Evolutionary conservation across 2,113 vertebrate species (phyloP), one percentile per base, ranked within the genome.

Genomic region (Phyllopteryx taeniolatus): DNA sequence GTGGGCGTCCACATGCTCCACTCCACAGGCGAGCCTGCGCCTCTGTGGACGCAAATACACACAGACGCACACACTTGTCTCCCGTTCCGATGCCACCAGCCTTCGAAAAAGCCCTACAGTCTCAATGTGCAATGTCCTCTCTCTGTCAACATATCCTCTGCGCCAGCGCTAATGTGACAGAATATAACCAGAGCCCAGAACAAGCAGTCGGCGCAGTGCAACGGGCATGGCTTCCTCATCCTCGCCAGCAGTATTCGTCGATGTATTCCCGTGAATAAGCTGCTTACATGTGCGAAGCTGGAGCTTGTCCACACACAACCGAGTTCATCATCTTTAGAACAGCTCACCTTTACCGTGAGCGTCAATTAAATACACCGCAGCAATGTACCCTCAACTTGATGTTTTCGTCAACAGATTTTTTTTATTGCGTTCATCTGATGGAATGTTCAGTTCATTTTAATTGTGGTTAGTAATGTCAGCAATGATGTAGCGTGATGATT

Each of bases 1-100:
- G 89, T 90, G 91, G 87, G 90, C 83, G 87, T 90, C 91, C 89
- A 91, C 90, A 92, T 90, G 88, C 86, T 85, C 83, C 42, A 60
- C 84, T 92, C 90, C 87, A 88, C 84, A 87, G 87, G 88, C 90
- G 82, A 85, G 83, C 82, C 81, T 80, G 68, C 70, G 66, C 76
- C 79, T 84, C 68, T 67, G 33, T 60, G 77, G 73, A 82, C 76
- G 54, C 74, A 73, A 60, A 80, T 74, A 81, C 70, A 80, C 79
- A 63, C 86, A 63, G 85, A 78, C 67, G 87, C 67, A 86, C 84
- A 85, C 88, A 81, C 86, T 86, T 84, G 87, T 90, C 87, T 85
- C 80, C 61, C 85, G 83, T 86, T 78, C 81, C 80, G 65, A 22
- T 83, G 86, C 87, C 89, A 91, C 88, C 88, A 90, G 87, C 85